Percentiles rank a stretch among this genome's conserved stretches.
Evolutionary conservation across 2,888 invertebrate species (phyloP).

Genomic region (Tipula helvola): DNA sequence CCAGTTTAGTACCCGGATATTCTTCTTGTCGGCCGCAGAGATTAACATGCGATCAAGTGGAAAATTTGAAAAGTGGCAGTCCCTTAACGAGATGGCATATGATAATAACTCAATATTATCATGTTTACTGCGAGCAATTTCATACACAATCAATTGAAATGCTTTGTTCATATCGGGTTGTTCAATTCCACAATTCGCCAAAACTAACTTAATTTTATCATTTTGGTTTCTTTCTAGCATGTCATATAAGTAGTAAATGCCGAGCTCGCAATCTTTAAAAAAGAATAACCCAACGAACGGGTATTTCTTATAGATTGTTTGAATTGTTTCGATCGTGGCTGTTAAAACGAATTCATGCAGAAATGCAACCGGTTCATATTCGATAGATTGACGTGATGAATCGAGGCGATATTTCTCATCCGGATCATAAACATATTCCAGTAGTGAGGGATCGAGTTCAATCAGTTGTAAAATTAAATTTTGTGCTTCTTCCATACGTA

Average conservation of each 20-base stretch:
- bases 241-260: neutral
- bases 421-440: too few relatives aligned
- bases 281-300: neutral
- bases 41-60: neutral
- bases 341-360: neutral
- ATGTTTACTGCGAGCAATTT: neutral
- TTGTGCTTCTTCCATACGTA: neutral
- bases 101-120: neutral
- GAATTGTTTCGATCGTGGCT: neutral
- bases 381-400: too few relatives aligned
- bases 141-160: neutral
- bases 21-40: too few relatives aligned
- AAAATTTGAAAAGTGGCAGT: neutral
- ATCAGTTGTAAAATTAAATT: neutral
- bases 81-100: neutral
- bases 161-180: neutral
- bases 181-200: neutral
- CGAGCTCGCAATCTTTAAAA: neutral
- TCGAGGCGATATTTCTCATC: too few relatives aligned
- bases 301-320: neutral
- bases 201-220: too few relatives aligned
- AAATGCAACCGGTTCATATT: too few relatives aligned
- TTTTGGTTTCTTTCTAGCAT: neutral
- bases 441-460: neutral
- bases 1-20: neutral